A percentile compares a stretch with the other conserved stretches of the same genome.
Evolutionary conservation across 2,888 invertebrate species (phyloP).

Genomic region (Eupithecia exiguata): DNA sequence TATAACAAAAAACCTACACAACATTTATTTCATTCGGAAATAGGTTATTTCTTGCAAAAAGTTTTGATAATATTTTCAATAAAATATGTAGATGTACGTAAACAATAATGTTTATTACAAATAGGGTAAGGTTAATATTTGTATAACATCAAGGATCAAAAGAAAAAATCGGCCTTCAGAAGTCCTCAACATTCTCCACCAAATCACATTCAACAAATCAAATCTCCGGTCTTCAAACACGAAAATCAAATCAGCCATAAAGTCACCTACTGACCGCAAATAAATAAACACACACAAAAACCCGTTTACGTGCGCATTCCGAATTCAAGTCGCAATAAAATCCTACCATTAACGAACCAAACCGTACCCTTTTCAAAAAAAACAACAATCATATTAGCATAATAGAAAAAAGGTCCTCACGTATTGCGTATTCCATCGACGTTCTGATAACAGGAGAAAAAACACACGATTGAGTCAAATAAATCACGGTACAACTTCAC

Average conservation of each 20-base stretch:
- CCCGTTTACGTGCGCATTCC: conserved; percentile 48
- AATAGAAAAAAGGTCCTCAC: conserved; percentile 67
- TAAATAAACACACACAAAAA: conserved; percentile 45
- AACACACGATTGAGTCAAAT: conserved; percentile 63
- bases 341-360: conserved; percentile 54
- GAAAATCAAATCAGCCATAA: conserved; percentile 41
- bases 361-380: conserved; percentile 49
- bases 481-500: conserved; percentile 70
- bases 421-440: conserved; percentile 63
- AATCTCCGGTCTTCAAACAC: conserved; percentile 22
- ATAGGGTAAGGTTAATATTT: neutral
- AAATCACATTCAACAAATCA: conserved; percentile 29
- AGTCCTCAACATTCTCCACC: conserved; percentile 19
- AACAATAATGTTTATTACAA: no score
- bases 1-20: no score
- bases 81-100: no score
- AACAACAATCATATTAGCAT: conserved; percentile 56
- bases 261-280: conserved; percentile 42
- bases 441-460: conserved; percentile 52
- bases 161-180: neutral
- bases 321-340: conserved; percentile 52
- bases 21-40: neutral
- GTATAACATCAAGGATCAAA: neutral
- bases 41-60: neutral
- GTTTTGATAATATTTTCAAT: no score